Evolutionary conservation across 2,888 invertebrate species (phyloP), one percentile per base, ranked within the genome.

Genomic region (Ctenicera cuprea): DNA sequence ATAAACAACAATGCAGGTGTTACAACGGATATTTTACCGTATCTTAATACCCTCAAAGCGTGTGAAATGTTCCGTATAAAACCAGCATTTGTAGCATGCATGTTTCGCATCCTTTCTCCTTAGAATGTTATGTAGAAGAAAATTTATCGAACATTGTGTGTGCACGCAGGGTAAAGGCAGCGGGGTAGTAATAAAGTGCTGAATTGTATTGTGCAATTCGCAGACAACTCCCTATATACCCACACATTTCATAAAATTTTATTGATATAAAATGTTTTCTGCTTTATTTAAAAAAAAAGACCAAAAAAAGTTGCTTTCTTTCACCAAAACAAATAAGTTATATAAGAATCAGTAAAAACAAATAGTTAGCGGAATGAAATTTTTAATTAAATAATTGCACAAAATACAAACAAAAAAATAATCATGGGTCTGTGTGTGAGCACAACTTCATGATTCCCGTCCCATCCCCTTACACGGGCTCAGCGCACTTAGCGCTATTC

Each of bases 1-100:
- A 52, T 52, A 52, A 52, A 52, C 52, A 52, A 52, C 52, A 52
- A 52, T 52, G 52, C 52, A 52, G 52, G 52, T 52, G 52, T 26
- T 52, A 52, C 20, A 30, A 14, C 52, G 52, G 52, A 52, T 52
- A 52, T 52, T 20, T 52, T 52, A 52, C 16, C 52, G 52, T 52
- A 18, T 14, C 26, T 52, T 52, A n/a, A 20, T 20, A 52, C 30
- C 14, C 52, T 18, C 7, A 30, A 30, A 30, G 52, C 52, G 52
- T 5, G 22, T 12, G 26, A 22, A 52, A 52, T 52, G 22, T 52
- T 52, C 52, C n/a, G 52, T 30, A 52, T 52, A 52, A 52, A 52
- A 52, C n/a, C 20, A 30, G n/a, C 26, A n/a, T 26, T 52, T 52
- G 52, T 22, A 22, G 26, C 52, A 18, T 30, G 52, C 52, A 52